Conservation (phyloP, 1,140 invertebrate species). For the Psix sp. region DNA sequence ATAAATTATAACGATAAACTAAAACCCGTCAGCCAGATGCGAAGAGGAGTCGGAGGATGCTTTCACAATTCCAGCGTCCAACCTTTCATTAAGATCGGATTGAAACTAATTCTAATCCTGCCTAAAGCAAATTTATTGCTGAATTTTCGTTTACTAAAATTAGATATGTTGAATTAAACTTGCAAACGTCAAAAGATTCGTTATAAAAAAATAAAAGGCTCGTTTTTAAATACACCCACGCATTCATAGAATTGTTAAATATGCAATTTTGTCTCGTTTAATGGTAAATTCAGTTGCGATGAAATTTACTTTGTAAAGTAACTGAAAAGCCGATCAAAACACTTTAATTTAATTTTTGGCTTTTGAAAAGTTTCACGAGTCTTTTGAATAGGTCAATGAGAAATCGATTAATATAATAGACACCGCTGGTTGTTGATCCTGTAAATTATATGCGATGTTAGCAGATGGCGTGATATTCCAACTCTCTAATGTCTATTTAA, state of each 20-base stretch:
- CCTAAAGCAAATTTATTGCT: neutral
- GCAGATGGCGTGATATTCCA: constrained; percentile 16
- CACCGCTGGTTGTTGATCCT: constrained; percentile 13
- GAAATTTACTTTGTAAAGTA: too few relatives aligned
- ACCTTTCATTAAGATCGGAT: constrained; percentile 13
- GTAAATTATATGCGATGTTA: constrained; percentile 19
- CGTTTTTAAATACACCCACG: too few relatives aligned
- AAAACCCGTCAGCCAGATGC: constrained; percentile 23
- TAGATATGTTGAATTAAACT: too few relatives aligned
- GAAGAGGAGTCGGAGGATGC: neutral
- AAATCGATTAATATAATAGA: constrained; percentile 29
- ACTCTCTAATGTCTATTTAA: constrained; percentile 32
- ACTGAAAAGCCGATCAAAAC: neutral
- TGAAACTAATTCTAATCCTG: constrained; percentile 6
- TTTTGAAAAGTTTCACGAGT: neutral
- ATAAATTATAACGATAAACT: constrained; percentile 51
- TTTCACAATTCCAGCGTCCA: constrained; percentile 3
- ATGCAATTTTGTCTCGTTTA: too few relatives aligned
- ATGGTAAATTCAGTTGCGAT: too few relatives aligned
- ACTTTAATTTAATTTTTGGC: neutral
- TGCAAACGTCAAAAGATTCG: too few relatives aligned
- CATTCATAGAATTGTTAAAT: too few relatives aligned
- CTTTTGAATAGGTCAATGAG: constrained; percentile 5
- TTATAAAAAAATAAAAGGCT: too few relatives aligned
- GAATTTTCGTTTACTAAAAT: neutral